Evolutionary conservation across 2,113 vertebrate genomes (phyloP), one percentile per base, ranked within the genome.

Genomic region (Oceanodroma tethys): DNA sequence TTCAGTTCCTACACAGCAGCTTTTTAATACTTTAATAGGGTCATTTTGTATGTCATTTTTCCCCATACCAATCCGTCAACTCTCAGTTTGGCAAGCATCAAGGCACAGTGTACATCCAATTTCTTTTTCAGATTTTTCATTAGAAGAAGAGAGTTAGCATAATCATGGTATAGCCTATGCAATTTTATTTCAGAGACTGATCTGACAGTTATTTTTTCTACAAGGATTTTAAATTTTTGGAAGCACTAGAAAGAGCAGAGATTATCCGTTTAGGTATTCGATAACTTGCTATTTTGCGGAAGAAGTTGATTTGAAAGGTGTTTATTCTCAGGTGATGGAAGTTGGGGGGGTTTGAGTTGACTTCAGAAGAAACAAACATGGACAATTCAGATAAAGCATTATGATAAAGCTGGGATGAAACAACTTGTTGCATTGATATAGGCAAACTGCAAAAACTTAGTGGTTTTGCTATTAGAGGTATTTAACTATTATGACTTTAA

Each of bases 341-440:
- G 27, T 18, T 59, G 45, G 2, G 9, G 3, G 4, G 1, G 8
- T 0, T 47, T 68, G 52, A 21, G 9, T 59, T 47, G 13, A 29
- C 21, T 36, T 76, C 14, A 58, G 70, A 47, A 80, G 56, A 45
- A 74, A 25, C 22, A 82, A 78, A 32, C 18, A 0, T 8, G 32
- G 34, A 11, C 52, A n/a, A 7, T 71, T 66, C 36, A 10, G 14
- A 36, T 70, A 19, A 26, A 80, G 18, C 11, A 7, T 47, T 36
- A 14, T 18, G 17, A 7, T 58, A 58, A 80, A 87, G 29, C 42
- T 52, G 53, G 63, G 42, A 25, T 62, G 14, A 55, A 72, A 52
- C 38, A 16, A 11, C 9, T 40, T 65, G 27, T 56, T 42, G n/a
- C 15, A 6, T 25, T 40, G 50, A 6, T 78, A 13, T 0, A 26